These are phyloP conservation scores for Yoshiicerus persimilis DNA, from an alignment of 1,140 invertebrate species.

Conservation along the genomic window DNA sequence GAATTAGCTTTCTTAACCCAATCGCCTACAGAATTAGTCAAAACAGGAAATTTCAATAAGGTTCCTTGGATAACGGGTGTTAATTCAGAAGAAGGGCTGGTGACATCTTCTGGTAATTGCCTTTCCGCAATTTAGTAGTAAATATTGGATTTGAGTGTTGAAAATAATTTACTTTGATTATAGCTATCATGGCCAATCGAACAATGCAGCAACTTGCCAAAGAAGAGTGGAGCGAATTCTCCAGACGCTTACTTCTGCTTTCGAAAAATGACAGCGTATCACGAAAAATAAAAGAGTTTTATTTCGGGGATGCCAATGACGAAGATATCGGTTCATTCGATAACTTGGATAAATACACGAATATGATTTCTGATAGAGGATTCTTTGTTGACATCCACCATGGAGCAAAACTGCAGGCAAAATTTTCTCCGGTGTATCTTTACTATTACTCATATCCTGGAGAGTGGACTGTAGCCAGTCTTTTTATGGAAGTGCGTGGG, in stretches of 20 bases:
- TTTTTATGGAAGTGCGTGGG: conserved; percentile 26
- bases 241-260: conserved; percentile 24
- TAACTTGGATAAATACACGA: conserved; percentile 26
- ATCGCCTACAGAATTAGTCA: conserved; percentile 32
- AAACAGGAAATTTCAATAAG: conserved; percentile 32
- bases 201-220: conserved; percentile 28
- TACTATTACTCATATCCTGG: conserved; percentile 41
- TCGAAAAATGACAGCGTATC: conserved; percentile 19
- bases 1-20: conserved; percentile 32
- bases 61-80: conserved; percentile 39
- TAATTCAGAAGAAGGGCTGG: conserved; percentile 42
- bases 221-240: conserved; percentile 22
- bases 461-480: conserved; percentile 32
- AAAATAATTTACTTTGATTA: not conserved
- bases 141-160: no score
- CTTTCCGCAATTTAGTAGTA: not conserved
- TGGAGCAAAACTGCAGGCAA: conserved; percentile 6
- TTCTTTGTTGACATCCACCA: conserved; percentile 40
- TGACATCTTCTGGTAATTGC: conserved; percentile 14
- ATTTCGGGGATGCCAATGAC: conserved; percentile 25
- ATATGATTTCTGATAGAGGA: conserved; percentile 38
- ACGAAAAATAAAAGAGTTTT: conserved; percentile 37
- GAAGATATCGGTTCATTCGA: not conserved
- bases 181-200: conserved; percentile 35
- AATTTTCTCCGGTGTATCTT: conserved; percentile 32